Percentiles rank a stretch among this genome's conserved stretches.
Conservation (phyloP, 2,797 vertebrate species). For the Acridotheres tristis region DNA sequence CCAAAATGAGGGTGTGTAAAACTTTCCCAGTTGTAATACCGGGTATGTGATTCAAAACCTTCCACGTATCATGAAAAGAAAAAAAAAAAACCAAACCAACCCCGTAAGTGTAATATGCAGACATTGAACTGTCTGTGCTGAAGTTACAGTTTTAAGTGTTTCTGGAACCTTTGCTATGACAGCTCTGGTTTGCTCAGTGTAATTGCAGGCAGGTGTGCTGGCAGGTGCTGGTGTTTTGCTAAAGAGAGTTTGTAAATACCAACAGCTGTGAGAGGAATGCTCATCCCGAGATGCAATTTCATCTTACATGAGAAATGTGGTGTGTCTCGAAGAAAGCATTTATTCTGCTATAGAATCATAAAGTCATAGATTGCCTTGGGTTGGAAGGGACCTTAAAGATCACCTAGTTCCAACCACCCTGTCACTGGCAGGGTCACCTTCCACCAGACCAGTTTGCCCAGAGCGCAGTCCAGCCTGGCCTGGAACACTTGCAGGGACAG, state of each 20-base stretch:
- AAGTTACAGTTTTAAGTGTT: background rate
- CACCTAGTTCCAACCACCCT: background rate
- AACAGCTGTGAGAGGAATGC: fast-evolving
- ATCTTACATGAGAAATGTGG: background rate
- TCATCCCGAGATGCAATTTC: fast-evolving
- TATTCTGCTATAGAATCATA: background rate
- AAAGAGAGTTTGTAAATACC: background rate
- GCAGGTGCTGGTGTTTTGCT: background rate
- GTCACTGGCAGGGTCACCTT: background rate
- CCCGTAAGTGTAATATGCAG: fast-evolving
- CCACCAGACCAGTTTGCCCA: background rate
- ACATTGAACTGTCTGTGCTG: background rate
- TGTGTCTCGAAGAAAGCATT: background rate
- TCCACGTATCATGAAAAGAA: fast-evolving
- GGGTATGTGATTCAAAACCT: background rate
- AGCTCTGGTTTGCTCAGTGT: background rate
- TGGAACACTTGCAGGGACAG: background rate
- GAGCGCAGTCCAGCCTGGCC: background rate
- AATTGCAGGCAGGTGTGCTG: background rate
- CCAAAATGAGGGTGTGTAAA: background rate
- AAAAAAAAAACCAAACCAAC: too few species aligned
- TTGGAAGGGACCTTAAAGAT: background rate
- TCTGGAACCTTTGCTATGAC: background rate
- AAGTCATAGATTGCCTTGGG: background rate
- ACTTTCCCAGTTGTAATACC: background rate